Conservation (phyloP, 2,888 invertebrate species). For the Chaitophorus viminalis region DNA sequence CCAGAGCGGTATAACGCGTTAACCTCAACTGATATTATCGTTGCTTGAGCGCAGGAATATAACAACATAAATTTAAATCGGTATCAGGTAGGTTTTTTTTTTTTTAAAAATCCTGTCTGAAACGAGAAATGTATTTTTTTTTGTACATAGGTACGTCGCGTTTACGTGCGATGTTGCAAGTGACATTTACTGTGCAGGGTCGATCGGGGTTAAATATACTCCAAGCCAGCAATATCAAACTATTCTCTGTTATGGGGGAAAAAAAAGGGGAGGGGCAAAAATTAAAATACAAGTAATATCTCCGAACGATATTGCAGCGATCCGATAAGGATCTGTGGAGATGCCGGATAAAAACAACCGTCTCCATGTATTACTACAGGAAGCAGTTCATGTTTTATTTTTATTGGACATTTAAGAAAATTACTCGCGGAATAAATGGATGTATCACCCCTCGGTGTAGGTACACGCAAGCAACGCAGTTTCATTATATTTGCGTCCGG, state of each 20-base stretch:
- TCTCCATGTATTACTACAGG: not conserved
- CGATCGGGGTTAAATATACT: too few species aligned
- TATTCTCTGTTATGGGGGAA: too few species aligned
- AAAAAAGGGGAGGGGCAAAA: too few species aligned
- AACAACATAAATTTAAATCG: not conserved
- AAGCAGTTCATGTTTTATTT: constrained; percentile 34
- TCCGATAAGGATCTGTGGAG: constrained; percentile 18
- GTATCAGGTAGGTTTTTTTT: not conserved
- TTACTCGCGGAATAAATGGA: not conserved
- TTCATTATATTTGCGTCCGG: constrained; percentile 18
- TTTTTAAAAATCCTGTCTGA: too few species aligned
- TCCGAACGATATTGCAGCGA: constrained; percentile 2
- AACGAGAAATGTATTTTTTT: too few species aligned
- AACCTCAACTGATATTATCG: not conserved
- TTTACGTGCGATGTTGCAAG: too few species aligned
- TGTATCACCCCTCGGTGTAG: not conserved
- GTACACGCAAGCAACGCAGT: not conserved
- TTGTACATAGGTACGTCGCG: too few species aligned
- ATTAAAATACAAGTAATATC: constrained; percentile 2
- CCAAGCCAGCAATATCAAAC: too few species aligned
- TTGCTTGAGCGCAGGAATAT: not conserved
- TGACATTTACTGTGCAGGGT: too few species aligned
- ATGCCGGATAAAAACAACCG: not conserved
- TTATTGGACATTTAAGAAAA: constrained; percentile 31
- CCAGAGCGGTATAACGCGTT: not conserved